Evolutionary conservation across 2,797 vertebrate species (phyloP).

Genomic region (Syngnathus acus): DNA sequence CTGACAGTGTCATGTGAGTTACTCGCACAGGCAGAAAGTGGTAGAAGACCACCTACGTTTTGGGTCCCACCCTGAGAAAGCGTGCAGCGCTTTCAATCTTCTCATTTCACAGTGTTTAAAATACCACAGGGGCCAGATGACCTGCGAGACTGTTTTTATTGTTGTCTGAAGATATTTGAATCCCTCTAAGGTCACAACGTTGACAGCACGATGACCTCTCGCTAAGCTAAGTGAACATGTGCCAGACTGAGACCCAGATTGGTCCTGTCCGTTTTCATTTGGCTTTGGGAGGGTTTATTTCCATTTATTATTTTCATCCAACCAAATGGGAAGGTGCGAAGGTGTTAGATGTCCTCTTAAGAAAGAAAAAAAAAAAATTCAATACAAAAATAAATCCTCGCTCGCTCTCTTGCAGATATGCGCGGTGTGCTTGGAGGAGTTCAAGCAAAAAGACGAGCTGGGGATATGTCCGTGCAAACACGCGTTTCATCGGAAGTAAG

Average conservation of each 20-base stretch:
- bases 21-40: background rate
- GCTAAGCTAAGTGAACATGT: too few relatives aligned
- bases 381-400: background rate
- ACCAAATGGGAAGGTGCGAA: background rate
- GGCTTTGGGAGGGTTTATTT: too few relatives aligned
- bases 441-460: slow-evolving; percentile 96
- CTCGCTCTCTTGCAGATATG: slow-evolving; percentile 78
- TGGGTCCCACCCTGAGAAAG: slow-evolving; percentile 1
- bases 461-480: slow-evolving; percentile 99
- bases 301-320: background rate
- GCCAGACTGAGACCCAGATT: too few relatives aligned
- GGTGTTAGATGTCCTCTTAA: background rate
- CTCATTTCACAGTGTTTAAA: too few relatives aligned
- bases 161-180: too few relatives aligned
- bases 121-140: too few relatives aligned
- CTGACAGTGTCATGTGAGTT: slow-evolving; percentile 28
- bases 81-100: background rate
- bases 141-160: too few relatives aligned
- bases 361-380: slow-evolving; percentile 14
- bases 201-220: too few relatives aligned
- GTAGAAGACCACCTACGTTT: slow-evolving; percentile 36
- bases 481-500: slow-evolving; percentile 99
- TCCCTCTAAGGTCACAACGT: too few relatives aligned
- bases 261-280: too few relatives aligned
- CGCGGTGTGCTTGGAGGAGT: slow-evolving; percentile 97